These are phyloP conservation scores for Bombus ignitus DNA, from an alignment of 1,140 invertebrate genomes.

Conservation along the genomic window DNA sequence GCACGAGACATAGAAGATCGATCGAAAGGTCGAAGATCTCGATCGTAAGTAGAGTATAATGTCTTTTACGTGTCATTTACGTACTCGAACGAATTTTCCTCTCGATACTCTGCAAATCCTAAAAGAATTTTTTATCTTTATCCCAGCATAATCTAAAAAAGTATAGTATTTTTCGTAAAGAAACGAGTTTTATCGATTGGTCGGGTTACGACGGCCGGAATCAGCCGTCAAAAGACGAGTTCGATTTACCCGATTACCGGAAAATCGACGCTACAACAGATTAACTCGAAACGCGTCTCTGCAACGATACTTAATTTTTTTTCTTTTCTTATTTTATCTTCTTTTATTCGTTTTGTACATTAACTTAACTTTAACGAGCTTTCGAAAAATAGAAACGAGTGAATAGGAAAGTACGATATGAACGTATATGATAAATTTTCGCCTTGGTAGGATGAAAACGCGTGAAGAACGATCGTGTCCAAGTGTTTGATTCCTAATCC, in stretches of 20 bases:
- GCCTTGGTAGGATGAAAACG: neutral
- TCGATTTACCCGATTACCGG: no score
- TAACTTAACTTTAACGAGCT: neutral
- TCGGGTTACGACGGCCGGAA: no score
- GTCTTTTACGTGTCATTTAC: neutral
- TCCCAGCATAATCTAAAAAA: conserved; percentile 19
- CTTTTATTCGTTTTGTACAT: no score
- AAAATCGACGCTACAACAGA: no score
- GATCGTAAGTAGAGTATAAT: neutral
- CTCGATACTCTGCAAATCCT: neutral
- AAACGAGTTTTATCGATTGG: conserved; percentile 44
- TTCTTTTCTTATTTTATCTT: no score
- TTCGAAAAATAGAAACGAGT: neutral
- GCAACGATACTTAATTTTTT: no score
- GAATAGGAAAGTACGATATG: neutral
- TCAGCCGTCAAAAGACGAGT: no score
- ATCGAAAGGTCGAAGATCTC: neutral
- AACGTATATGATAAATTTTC: neutral
- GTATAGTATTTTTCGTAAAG: neutral
- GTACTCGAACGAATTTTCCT: neutral
- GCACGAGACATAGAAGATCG: neutral
- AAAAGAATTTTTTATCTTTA: neutral
- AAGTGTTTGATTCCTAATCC: neutral
- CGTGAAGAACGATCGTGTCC: neutral
- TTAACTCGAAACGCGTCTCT: no score